phyloP scores from a whole-genome alignment of 2,888 invertebrate genomes.

The Alloplasta piceator region DNA sequence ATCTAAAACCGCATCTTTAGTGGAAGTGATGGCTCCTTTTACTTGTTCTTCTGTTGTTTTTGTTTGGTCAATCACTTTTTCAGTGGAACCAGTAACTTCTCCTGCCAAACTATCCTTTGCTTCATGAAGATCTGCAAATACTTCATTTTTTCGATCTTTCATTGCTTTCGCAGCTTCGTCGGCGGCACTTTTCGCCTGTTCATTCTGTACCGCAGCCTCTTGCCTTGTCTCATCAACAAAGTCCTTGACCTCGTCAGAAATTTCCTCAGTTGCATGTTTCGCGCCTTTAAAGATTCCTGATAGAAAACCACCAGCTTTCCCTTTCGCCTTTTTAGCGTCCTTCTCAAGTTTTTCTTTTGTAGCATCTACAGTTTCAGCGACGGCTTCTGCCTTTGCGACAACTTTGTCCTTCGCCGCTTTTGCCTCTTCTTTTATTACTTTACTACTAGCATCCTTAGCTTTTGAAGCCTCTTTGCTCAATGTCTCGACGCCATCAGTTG shows the following conservation, averaged over 20 bases:
- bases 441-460: slow-evolving; percentile 65
- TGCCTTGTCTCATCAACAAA: slow-evolving; percentile 84
- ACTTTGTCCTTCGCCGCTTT: slow-evolving; percentile 66
- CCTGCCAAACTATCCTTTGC: slow-evolving; percentile 58
- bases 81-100: slow-evolving; percentile 18
- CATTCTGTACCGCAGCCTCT: slow-evolving; percentile 64
- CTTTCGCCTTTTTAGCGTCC: slow-evolving; percentile 69
- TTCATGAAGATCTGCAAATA: slow-evolving; percentile 35
- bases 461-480: slow-evolving; percentile 57
- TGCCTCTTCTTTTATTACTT: slow-evolving; percentile 45
- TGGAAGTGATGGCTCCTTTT: slow-evolving; percentile 21
- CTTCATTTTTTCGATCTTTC: slow-evolving; percentile 63
- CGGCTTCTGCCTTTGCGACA: slow-evolving; percentile 23
- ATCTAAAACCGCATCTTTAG: slow-evolving; percentile 66
- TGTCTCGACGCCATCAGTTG: slow-evolving; percentile 53
- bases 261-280: slow-evolving; percentile 69
- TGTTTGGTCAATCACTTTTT: slow-evolving; percentile 1
- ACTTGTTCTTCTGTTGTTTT: slow-evolving; percentile 41
- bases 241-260: slow-evolving; percentile 77
- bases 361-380: slow-evolving; percentile 56
- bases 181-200: slow-evolving; percentile 47
- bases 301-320: slow-evolving; percentile 69
- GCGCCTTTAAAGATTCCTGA: slow-evolving; percentile 71
- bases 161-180: slow-evolving; percentile 55
- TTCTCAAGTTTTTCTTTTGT: slow-evolving; percentile 65